Percentiles rank a stretch among this genome's conserved stretches.
These are phyloP conservation scores for Branchellion lobata DNA, from an alignment of 2,888 invertebrate genomes.

Conservation along the genomic window DNA sequence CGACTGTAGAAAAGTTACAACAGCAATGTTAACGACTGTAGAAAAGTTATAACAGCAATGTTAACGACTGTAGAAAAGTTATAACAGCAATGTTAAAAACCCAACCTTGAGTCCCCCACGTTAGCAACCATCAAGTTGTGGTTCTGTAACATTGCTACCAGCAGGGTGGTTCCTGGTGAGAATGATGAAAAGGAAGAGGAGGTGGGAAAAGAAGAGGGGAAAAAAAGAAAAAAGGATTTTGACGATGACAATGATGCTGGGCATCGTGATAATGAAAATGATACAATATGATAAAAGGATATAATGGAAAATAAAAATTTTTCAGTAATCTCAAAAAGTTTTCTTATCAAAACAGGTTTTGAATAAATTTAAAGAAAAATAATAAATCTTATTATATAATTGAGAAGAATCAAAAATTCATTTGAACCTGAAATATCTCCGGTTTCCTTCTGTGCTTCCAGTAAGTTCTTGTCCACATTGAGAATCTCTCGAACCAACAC, in stretches of 20 bases:
- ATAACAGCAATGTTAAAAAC: no score
- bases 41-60: no score
- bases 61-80: no score
- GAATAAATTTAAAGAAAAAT: no score
- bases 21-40: no score
- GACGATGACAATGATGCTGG: background rate
- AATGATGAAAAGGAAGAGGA: background rate
- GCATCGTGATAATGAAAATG: background rate
- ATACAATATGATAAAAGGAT: background rate
- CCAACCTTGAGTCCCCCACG: constrained; percentile 80
- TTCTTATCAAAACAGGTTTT: no score
- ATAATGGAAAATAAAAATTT: no score
- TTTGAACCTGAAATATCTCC: constrained; percentile 67
- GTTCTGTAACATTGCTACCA: constrained; percentile 82
- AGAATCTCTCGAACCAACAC: constrained; percentile 83
- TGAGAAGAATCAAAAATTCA: background rate
- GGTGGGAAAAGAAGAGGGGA: background rate
- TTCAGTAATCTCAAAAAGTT: no score
- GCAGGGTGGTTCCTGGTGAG: constrained; percentile 79
- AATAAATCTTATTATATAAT: background rate
- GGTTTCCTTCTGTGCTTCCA: constrained; percentile 79
- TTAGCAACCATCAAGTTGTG: constrained; percentile 85
- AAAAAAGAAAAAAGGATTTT: background rate
- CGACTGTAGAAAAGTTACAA: no score
- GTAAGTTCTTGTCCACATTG: constrained; percentile 77